Evolutionary conservation across 2,113 vertebrate species (phyloP).

Genomic region (Pelodiscus sinensis): DNA sequence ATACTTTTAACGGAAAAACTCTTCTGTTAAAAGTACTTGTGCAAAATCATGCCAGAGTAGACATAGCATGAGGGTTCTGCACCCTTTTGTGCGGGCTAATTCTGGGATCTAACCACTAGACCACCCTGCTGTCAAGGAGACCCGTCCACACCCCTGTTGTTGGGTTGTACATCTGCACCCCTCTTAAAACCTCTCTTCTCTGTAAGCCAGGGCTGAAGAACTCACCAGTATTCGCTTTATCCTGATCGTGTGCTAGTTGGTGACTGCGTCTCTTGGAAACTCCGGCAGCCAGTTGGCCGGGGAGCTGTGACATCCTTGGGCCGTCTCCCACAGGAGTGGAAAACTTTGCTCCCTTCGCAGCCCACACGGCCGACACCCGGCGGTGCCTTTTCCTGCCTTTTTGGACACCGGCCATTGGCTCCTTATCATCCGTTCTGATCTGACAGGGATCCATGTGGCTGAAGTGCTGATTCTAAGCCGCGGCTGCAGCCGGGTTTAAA

Average conservation of each 20-base stretch:
- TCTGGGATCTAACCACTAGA: too few relatives aligned
- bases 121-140: too few relatives aligned
- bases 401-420: slow-evolving; percentile 33
- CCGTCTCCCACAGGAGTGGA: background rate
- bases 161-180: background rate
- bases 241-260: background rate
- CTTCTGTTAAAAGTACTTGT: too few relatives aligned
- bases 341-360: background rate
- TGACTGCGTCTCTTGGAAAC: background rate
- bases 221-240: background rate
- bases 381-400: background rate
- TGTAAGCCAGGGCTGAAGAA: background rate
- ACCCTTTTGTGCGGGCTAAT: too few relatives aligned
- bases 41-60: too few relatives aligned
- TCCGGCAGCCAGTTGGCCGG: fast-evolving
- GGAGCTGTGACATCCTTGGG: slow-evolving; percentile 1
- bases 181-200: background rate
- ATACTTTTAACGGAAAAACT: too few relatives aligned
- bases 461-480: slow-evolving; percentile 67
- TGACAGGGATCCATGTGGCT: slow-evolving; percentile 41
- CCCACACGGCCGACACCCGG: background rate
- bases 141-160: too few relatives aligned
- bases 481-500: slow-evolving; percentile 52
- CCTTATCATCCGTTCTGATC: slow-evolving; percentile 52
- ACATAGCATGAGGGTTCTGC: too few relatives aligned